phyloP scores from a whole-genome alignment of 1,140 invertebrate genomes.

The Campoletis sonorensis region DNA sequence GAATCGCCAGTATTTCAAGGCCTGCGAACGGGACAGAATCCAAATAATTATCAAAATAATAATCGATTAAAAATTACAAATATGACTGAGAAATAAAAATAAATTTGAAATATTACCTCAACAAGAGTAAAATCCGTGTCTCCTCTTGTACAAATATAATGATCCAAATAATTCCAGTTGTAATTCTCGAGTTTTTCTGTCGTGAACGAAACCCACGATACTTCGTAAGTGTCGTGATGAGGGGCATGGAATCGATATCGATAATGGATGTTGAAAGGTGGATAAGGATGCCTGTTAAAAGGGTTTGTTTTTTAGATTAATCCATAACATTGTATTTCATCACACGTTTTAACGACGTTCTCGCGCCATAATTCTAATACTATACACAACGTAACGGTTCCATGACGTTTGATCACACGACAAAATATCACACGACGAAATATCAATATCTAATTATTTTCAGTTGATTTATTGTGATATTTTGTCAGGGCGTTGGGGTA shows the following conservation, averaged over 20 bases:
- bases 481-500: too few relatives aligned
- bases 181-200: slow-evolving; percentile 97
- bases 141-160: slow-evolving; percentile 95
- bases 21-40: slow-evolving; percentile 72
- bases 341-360: too few relatives aligned
- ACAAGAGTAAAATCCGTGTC: slow-evolving; percentile 92
- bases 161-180: slow-evolving; percentile 98
- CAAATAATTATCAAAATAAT: too few relatives aligned
- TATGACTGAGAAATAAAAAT: slow-evolving; percentile 3
- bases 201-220: slow-evolving; percentile 96
- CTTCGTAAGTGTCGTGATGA: slow-evolving; percentile 94
- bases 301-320: not conserved
- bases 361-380: too few relatives aligned
- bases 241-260: slow-evolving; percentile 95
- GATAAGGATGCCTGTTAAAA: slow-evolving; percentile 92
- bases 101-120: slow-evolving; percentile 79
- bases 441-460: too few relatives aligned
- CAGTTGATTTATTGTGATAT: too few relatives aligned
- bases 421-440: too few relatives aligned
- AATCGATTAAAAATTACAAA: slow-evolving; percentile 42
- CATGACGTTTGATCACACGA: too few relatives aligned
- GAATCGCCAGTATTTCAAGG: slow-evolving; percentile 96
- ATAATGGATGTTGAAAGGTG: slow-evolving; percentile 93
- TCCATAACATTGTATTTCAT: too few relatives aligned
- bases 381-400: too few relatives aligned